Conservation (phyloP, 2,113 vertebrate species). For the Sturnus vulgaris region DNA sequence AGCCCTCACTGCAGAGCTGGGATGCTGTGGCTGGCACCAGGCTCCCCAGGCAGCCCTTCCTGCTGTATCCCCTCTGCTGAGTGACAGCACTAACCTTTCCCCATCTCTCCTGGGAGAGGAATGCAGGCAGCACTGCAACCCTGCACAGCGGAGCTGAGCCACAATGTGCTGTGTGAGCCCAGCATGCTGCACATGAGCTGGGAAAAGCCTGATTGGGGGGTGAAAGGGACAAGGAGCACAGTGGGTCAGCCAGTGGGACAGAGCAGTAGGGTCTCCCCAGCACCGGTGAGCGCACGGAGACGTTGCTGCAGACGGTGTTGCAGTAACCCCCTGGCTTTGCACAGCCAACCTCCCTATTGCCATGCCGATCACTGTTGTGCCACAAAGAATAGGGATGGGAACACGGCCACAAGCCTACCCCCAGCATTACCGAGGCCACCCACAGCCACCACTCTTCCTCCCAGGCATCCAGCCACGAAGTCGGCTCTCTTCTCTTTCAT, state of each 20-base stretch:
- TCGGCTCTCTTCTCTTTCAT: slow-evolving; percentile 97
- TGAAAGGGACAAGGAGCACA: neutral
- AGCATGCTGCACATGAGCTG: neutral
- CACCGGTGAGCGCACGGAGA: neutral
- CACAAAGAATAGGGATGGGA: neutral
- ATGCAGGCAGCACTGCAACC: neutral
- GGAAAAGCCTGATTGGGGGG: neutral
- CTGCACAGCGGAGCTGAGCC: accelerated
- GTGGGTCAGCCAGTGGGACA: neutral
- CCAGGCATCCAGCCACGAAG: slow-evolving; percentile 89
- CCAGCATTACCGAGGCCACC: slow-evolving; percentile 86
- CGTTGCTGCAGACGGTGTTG: neutral
- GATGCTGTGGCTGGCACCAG: neutral
- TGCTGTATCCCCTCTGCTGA: neutral
- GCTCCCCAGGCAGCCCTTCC: neutral
- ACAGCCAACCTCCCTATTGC: neutral
- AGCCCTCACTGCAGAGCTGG: neutral
- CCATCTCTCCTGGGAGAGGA: neutral
- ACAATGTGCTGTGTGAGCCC: accelerated
- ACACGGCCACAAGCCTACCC: neutral
- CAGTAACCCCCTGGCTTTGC: neutral
- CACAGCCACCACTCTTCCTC: slow-evolving; percentile 84
- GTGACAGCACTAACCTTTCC: slow-evolving; percentile 45
- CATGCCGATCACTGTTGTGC: neutral
- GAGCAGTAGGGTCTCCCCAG: neutral